phyloP scores from a whole-genome alignment of 2,888 invertebrate species.

The Ectemnius lituratus region DNA sequence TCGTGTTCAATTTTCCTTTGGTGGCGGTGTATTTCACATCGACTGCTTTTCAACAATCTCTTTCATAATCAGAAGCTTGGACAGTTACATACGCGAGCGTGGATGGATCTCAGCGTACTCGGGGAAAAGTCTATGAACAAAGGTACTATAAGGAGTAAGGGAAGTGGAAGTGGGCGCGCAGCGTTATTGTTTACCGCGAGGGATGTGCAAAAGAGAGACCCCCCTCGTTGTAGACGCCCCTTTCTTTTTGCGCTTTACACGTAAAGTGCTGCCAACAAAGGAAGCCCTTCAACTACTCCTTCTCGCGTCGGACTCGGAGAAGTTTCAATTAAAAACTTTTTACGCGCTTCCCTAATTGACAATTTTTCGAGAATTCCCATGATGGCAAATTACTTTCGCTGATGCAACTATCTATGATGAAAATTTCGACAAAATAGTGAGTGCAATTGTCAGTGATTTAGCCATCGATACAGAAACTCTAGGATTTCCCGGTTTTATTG shows the following conservation, averaged over 20 bases:
- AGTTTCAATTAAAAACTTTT: conserved; percentile 25
- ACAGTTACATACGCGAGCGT: conserved; percentile 21
- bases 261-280: conserved; percentile 55
- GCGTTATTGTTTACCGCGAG: conserved; percentile 64
- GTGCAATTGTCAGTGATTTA: no score
- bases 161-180: conserved; percentile 46
- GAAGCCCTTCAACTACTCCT: conserved; percentile 39
- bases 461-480: no score
- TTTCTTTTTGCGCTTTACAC: conserved; percentile 38
- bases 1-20: conserved; percentile 15
- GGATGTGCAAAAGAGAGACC: conserved; percentile 53
- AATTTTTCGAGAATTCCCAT: no score
- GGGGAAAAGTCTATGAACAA: conserved; percentile 43
- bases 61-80: conserved; percentile 35
- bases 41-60: conserved; percentile 48
- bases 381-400: neutral
- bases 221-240: conserved; percentile 41
- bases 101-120: conserved; percentile 29
- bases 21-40: conserved; percentile 46
- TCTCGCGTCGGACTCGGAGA: conserved; percentile 10
- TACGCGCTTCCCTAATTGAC: neutral
- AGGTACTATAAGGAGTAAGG: conserved; percentile 28
- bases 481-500: no score
- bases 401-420: no score
- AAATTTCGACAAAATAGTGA: no score